Conservation (phyloP, 2,888 invertebrate genomes). For the Drosophila suboccidentalis region DNA sequence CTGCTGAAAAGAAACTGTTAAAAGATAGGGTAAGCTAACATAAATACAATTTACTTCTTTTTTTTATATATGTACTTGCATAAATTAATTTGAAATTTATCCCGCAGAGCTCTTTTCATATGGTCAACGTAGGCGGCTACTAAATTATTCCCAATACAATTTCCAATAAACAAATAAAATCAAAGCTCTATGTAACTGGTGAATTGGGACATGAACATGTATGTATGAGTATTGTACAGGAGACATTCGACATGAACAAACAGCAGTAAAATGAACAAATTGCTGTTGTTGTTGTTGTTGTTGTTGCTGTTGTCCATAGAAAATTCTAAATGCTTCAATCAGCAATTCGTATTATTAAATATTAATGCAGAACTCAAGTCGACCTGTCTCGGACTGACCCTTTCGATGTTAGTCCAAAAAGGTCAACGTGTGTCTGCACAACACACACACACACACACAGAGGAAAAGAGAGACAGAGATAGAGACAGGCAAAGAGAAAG, state of each 20-base stretch:
- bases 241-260: conserved; percentile 54
- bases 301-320: conserved; percentile 36
- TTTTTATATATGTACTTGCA: conserved; percentile 9
- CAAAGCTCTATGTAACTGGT: conserved; percentile 66
- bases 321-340: conserved; percentile 77
- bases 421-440: conserved; percentile 57
- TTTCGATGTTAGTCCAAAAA: conserved; percentile 64
- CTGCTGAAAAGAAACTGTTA: neutral
- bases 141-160: conserved; percentile 81
- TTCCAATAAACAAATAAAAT: conserved; percentile 83
- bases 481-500: conserved; percentile 10
- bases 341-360: conserved; percentile 84
- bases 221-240: conserved; percentile 16
- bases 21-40: neutral
- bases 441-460: conserved; percentile 23
- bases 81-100: conserved; percentile 35
- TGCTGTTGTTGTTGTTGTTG: conserved; percentile 36
- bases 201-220: conserved; percentile 53
- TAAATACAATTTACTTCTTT: neutral
- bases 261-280: conserved; percentile 48
- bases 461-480: conserved; percentile 10
- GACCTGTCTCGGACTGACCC: conserved; percentile 71
- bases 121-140: conserved; percentile 21
- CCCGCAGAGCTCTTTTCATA: neutral
- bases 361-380: conserved; percentile 81